These are phyloP conservation scores for Phortica okadai DNA, from an alignment of 2,888 invertebrate species.

Conservation along the genomic window DNA sequence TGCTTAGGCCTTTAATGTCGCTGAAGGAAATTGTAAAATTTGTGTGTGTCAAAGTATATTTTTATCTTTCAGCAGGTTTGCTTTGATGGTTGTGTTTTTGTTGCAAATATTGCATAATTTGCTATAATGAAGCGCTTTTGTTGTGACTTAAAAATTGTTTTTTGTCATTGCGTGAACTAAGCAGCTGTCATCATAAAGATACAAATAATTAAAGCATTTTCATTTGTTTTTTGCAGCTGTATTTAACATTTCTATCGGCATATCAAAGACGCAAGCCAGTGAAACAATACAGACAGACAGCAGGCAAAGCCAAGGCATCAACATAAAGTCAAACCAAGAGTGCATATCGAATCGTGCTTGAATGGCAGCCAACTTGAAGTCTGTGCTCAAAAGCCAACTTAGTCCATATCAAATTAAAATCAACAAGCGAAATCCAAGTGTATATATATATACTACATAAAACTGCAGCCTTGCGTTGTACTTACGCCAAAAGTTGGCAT, in stretches of 20 bases:
- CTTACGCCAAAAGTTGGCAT: neutral
- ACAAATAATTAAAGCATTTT: no score
- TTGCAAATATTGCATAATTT: neutral
- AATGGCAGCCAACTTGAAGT: constrained; percentile 48
- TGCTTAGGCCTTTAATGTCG: neutral
- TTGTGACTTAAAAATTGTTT: no score
- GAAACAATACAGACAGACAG: constrained; percentile 35
- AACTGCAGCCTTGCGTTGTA: constrained; percentile 10
- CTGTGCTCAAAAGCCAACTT: constrained; percentile 69
- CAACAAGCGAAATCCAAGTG: constrained; percentile 56
- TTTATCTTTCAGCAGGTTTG: constrained; percentile 51
- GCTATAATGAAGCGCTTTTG: constrained; percentile 16
- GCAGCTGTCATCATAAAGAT: no score
- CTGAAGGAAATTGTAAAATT: constrained; percentile 63
- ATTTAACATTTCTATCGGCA: constrained; percentile 13
- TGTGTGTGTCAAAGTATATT: constrained; percentile 46
- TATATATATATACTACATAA: neutral
- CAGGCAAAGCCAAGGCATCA: constrained; percentile 33
- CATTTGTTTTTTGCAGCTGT: no score
- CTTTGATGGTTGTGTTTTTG: constrained; percentile 37
- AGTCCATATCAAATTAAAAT: constrained; percentile 71
- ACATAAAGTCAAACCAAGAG: neutral
- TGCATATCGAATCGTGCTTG: constrained; percentile 37
- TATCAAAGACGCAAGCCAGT: constrained; percentile 14
- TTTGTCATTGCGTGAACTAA: no score